These are phyloP conservation scores for Caenorhabditis sp. DNA, from an alignment of 2,888 invertebrate genomes.

Conservation along the genomic window DNA sequence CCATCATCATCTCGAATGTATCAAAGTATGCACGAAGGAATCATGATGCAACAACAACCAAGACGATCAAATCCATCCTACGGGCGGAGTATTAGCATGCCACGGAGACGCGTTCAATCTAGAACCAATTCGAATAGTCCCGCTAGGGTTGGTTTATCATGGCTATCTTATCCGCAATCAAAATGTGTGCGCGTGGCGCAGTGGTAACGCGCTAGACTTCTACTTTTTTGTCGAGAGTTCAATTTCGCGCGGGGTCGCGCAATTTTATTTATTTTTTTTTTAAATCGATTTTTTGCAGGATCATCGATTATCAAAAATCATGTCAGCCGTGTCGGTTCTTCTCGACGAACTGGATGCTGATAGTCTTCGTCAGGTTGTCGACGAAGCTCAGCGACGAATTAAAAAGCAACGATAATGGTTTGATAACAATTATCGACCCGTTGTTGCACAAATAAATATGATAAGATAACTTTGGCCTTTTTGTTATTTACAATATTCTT, in stretches of 20 bases:
- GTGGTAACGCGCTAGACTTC: background rate
- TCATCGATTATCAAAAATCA: constrained; percentile 55
- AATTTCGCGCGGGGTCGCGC: background rate
- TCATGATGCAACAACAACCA: constrained; percentile 3
- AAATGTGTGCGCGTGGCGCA: no score
- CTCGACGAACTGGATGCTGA: constrained; percentile 62
- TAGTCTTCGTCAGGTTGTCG: constrained; percentile 51
- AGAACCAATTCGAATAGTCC: constrained; percentile 51
- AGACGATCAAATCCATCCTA: constrained; percentile 7
- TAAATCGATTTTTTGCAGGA: no score
- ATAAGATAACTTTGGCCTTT: background rate
- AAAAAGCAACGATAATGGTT: constrained; percentile 56
- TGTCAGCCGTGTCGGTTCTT: constrained; percentile 58
- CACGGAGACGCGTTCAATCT: constrained; percentile 34
- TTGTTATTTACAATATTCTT: background rate
- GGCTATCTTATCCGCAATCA: no score
- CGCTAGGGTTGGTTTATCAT: constrained; percentile 49
- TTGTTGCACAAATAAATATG: background rate
- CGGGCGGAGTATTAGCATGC: constrained; percentile 36
- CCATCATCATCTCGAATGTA: constrained; percentile 36
- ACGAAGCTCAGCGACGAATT: constrained; percentile 58
- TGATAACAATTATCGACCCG: background rate
- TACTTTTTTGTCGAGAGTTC: no score
- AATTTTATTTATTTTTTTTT: constrained; percentile 1
- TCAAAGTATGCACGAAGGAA: constrained; percentile 43